A percentile compares a stretch with the other conserved stretches of the same genome.
These are phyloP conservation scores for Marcusenius ussheri DNA, from an alignment of 2,113 vertebrate genomes.

Conservation along the genomic window DNA sequence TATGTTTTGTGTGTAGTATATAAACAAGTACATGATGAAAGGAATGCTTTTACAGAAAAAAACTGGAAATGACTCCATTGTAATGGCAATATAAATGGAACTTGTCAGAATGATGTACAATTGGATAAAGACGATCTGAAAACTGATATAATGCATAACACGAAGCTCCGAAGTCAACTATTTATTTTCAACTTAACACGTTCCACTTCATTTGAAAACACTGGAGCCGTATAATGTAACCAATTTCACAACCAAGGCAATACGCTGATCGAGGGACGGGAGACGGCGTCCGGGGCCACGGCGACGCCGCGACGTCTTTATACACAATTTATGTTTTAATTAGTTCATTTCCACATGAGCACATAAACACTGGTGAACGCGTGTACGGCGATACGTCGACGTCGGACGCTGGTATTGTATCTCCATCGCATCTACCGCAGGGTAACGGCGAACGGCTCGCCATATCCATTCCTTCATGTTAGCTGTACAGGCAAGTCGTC, in stretches of 20 bases:
- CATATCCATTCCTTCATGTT: background rate
- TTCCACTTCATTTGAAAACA: slow-evolving; percentile 67
- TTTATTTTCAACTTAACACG: slow-evolving; percentile 68
- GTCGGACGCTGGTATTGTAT: background rate
- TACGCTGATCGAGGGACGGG: background rate
- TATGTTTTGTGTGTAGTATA: background rate
- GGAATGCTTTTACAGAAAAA: background rate
- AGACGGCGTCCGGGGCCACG: background rate
- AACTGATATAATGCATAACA: slow-evolving; percentile 56
- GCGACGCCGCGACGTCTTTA: background rate
- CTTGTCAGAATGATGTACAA: slow-evolving; percentile 61
- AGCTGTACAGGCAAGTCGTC: background rate
- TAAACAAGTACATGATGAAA: background rate
- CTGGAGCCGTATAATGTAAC: slow-evolving; percentile 63
- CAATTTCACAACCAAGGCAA: slow-evolving; percentile 47
- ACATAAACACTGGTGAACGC: slow-evolving; percentile 13
- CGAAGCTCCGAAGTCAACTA: slow-evolving; percentile 58
- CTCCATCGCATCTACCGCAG: background rate
- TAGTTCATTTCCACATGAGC: slow-evolving; percentile 14
- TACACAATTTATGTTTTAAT: slow-evolving; percentile 23
- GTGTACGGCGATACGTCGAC: background rate
- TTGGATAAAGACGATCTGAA: slow-evolving; percentile 57
- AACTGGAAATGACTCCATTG: background rate
- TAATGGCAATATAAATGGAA: slow-evolving; percentile 51
- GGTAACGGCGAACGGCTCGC: background rate